Base-by-base conservation (phyloP, 2,797 vertebrate genomes). In the Sciurus vulgaris region DNA sequence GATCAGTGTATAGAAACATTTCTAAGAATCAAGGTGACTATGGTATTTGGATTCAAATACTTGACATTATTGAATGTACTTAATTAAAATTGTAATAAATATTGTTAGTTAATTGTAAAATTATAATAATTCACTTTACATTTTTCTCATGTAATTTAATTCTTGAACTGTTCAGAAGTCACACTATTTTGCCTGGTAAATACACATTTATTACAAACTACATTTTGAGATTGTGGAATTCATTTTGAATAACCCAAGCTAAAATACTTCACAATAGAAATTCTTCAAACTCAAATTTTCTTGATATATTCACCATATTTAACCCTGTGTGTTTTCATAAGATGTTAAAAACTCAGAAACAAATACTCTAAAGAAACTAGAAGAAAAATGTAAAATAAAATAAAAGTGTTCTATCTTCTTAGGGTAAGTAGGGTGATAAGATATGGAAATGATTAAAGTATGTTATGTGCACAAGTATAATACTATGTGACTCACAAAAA, bases 171-270 rank as follows among this genome's bases (percentile, higher is more conserved):
- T 20, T 33, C 41, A 82, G 28, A 92, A 72, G 24, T 86, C 28
- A 93, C 15, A 91, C 76, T 86, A 83, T 82, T 78, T 17, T 93
- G 13, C 35, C 41, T 70, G 6, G 17, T 38, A 91, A 91, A 83
- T 67, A 51, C 1, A 82, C 3, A 51, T 93, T 93, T 18, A 70
- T 87, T 15, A 63, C 47, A 77, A 85, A 81, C 15, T 83, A 0
- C 2, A 85, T 88, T 96, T 82, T 73, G 78, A 94, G 26, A 61
- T 76, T 78, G 15, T 33, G 2, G 13, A 56, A 74, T 70, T 18
- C 3, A 59, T 38, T 95, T 74, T 67, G 33, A 69, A 87, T 28
- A 73, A 41, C 54, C 38, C 8, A 82, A 13, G 67, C 65, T 87
- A 81, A 92, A 92, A 44, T 44, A 73, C 7, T 73, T 93, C 44